These are phyloP conservation scores for Hypanus sabinus DNA, from an alignment of 2,113 vertebrate genomes.

Conservation along the genomic window DNA sequence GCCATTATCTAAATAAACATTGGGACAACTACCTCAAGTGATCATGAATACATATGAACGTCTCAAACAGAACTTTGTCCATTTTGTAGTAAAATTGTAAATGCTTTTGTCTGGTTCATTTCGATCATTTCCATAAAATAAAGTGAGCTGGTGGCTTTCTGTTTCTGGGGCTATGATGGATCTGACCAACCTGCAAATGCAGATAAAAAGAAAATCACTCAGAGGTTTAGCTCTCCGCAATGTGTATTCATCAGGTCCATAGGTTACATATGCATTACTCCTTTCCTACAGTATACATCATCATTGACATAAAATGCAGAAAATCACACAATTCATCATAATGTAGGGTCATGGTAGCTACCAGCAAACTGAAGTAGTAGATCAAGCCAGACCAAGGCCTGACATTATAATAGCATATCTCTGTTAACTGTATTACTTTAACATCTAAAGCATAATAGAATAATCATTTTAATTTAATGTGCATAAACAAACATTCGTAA, in stretches of 20 bases:
- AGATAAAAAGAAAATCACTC: slow-evolving; percentile 80
- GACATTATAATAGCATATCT: slow-evolving; percentile 19
- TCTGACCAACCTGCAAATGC: slow-evolving; percentile 86
- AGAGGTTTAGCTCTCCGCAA: slow-evolving; percentile 59
- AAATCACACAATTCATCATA: slow-evolving; percentile 33
- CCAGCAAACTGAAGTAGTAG: slow-evolving; percentile 22
- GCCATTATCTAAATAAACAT: slow-evolving; percentile 90
- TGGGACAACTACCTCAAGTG: slow-evolving; percentile 78
- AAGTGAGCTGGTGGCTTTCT: slow-evolving; percentile 63
- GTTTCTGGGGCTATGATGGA: slow-evolving; percentile 75
- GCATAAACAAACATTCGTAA: slow-evolving; percentile 8
- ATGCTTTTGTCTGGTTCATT: slow-evolving; percentile 42
- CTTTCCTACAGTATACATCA: slow-evolving; percentile 71
- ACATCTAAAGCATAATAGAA: background rate
- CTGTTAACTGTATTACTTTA: slow-evolving; percentile 15
- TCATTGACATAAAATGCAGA: slow-evolving; percentile 60
- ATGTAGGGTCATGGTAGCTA: slow-evolving; percentile 37
- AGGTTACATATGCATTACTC: slow-evolving; percentile 71
- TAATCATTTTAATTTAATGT: slow-evolving; percentile 25
- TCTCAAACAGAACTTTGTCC: slow-evolving; percentile 56
- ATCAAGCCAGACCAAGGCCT: slow-evolving; percentile 16
- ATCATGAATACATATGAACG: slow-evolving; percentile 70
- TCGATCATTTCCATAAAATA: slow-evolving; percentile 48
- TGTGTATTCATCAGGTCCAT: slow-evolving; percentile 73
- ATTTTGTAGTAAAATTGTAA: slow-evolving; percentile 45